phyloP scores from a whole-genome alignment of 1,140 invertebrate species.

The Carposina sasakii region DNA sequence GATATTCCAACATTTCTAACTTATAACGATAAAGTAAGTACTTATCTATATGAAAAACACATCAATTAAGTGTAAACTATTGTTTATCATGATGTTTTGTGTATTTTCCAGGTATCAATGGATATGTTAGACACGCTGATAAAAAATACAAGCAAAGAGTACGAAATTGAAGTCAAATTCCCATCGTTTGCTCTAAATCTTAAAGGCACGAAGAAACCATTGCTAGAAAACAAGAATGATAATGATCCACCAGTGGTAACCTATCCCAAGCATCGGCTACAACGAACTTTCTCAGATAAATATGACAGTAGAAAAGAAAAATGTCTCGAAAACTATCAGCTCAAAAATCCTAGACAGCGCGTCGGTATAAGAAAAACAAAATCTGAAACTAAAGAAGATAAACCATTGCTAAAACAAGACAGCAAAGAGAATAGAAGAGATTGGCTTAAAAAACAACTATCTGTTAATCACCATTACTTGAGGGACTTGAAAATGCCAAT shows the following conservation, averaged over 20 bases:
- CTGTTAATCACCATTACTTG: conserved; percentile 80
- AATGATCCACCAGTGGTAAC: conserved; percentile 35
- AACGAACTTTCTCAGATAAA: conserved; percentile 47
- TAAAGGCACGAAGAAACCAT: conserved; percentile 13
- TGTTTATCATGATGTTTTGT: neutral
- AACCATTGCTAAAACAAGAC: conserved; percentile 50
- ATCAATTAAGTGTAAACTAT: neutral
- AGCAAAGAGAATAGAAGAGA: conserved; percentile 56
- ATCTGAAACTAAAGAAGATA: conserved; percentile 42
- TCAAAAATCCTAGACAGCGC: conserved; percentile 32
- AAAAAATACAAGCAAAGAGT: conserved; percentile 75
- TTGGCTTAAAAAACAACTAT: conserved; percentile 76
- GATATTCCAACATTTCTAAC: conserved; percentile 83
- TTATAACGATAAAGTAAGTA: conserved; percentile 77
- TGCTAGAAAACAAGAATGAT: conserved; percentile 4
- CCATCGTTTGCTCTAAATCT: conserved; percentile 74
- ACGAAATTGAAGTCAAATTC: conserved; percentile 78
- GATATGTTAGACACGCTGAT: conserved; percentile 77
- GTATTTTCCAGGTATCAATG: conserved; percentile 74
- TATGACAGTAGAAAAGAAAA: conserved; percentile 26
- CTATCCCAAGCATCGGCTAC: conserved; percentile 28
- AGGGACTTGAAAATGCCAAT: conserved; percentile 83
- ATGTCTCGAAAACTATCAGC: conserved; percentile 31
- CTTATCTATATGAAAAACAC: neutral
- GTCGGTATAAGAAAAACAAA: conserved; percentile 34